phyloP scores from a whole-genome alignment of 2,113 vertebrate species.

The Natator depressus region DNA sequence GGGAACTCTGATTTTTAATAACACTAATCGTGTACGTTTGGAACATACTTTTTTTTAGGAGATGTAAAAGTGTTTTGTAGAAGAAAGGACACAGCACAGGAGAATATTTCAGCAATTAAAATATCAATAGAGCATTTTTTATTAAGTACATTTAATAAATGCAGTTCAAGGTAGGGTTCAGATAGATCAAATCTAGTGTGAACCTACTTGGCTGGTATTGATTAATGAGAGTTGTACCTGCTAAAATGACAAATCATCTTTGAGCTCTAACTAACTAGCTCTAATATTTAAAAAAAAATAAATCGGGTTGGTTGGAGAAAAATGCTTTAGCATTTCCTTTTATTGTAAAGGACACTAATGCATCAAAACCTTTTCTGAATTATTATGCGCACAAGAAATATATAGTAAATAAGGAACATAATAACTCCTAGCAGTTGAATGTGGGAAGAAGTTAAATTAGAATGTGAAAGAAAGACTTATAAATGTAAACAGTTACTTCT shows the following conservation, averaged over 20 bases:
- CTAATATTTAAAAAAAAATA: conserved; percentile 39
- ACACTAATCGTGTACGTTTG: conserved; percentile 48
- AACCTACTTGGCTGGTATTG: conserved; percentile 2
- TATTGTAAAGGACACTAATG: conserved; percentile 68
- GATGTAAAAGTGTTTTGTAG: conserved; percentile 75
- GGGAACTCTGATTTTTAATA: conserved; percentile 61
- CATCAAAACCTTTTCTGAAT: conserved; percentile 70
- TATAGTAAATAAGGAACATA: conserved; percentile 86
- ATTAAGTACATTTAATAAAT: neutral
- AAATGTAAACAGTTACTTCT: conserved; percentile 84
- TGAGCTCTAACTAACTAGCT: conserved; percentile 61
- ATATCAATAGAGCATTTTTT: conserved; percentile 50
- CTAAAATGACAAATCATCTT: conserved; percentile 52
- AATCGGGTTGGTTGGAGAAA: conserved; percentile 76
- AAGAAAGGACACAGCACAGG: conserved; percentile 57
- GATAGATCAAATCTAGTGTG: conserved; percentile 6
- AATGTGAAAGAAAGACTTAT: conserved; percentile 92
- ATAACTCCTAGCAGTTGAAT: conserved; percentile 79
- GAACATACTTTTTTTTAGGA: conserved; percentile 70
- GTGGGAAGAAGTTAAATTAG: conserved; percentile 79
- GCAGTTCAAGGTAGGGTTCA: conserved; percentile 11
- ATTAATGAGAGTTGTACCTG: conserved; percentile 34
- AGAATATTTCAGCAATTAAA: conserved; percentile 56
- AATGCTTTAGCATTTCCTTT: conserved; percentile 76
- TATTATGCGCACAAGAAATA: conserved; percentile 87